phyloP scores from a whole-genome alignment of 2,797 vertebrate genomes.

The Hafferia zeledoni region DNA sequence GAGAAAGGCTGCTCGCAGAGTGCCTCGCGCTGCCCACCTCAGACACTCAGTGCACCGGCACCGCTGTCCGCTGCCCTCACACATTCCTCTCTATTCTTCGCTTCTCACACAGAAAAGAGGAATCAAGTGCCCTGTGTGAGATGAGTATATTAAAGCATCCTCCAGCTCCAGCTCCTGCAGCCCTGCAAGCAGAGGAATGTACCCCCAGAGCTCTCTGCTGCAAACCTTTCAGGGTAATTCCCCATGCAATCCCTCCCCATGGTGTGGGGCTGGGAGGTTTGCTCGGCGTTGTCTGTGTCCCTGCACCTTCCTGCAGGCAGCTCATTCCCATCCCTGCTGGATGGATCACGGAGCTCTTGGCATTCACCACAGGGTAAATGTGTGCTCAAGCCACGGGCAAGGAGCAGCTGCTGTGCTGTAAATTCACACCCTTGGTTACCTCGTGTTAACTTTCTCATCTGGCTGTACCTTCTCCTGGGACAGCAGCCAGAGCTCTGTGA shows the following conservation, averaged over 20 bases:
- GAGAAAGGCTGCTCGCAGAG: slow-evolving; percentile 5
- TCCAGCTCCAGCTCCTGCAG: neutral
- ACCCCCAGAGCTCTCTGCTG: neutral
- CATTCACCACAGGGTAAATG: neutral
- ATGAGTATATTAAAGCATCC: neutral
- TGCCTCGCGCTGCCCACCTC: neutral
- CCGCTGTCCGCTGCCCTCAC: neutral
- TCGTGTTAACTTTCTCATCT: neutral
- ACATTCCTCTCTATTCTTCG: slow-evolving; percentile 37
- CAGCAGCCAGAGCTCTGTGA: neutral
- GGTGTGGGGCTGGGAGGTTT: neutral
- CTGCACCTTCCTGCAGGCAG: fast-evolving
- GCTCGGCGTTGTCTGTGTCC: fast-evolving
- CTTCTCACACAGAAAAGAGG: neutral
- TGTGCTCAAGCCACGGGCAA: neutral
- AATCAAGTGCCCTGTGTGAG: neutral
- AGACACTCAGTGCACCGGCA: neutral
- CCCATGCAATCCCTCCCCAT: fast-evolving
- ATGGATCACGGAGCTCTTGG: neutral
- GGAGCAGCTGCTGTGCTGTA: neutral
- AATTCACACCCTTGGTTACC: neutral
- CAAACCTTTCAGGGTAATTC: neutral
- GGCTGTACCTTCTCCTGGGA: neutral
- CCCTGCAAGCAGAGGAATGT: neutral
- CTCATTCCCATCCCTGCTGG: neutral